Conservation (phyloP, 2,888 invertebrate species). For the Alentia gelatinosa region DNA sequence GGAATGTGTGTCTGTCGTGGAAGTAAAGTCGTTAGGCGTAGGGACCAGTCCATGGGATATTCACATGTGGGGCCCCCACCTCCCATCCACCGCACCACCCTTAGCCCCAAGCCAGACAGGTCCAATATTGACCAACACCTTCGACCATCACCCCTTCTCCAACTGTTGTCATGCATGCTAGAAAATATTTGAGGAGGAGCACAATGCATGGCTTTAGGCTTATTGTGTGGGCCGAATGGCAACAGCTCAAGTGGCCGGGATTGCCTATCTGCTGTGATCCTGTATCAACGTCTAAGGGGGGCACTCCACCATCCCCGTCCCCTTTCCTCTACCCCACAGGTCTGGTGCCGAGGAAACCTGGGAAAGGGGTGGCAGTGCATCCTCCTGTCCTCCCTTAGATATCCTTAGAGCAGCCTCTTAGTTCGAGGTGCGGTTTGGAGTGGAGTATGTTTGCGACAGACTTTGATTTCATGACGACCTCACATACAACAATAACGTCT, state of each 20-base stretch:
- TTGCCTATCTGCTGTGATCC: not conserved
- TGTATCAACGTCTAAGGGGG: not conserved
- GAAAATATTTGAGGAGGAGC: slow-evolving; percentile 3
- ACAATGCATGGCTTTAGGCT: not conserved
- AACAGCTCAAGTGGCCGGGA: slow-evolving; percentile 20
- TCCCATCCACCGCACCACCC: not conserved
- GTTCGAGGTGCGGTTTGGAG: not conserved
- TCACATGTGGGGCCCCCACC: not conserved
- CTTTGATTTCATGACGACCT: not conserved
- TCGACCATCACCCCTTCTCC: not conserved
- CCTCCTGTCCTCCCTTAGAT: not conserved
- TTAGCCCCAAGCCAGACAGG: not conserved
- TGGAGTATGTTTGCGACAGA: not conserved
- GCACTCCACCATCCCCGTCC: too few species aligned
- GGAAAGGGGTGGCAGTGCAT: not conserved
- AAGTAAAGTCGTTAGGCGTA: not conserved
- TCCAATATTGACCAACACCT: slow-evolving; percentile 10
- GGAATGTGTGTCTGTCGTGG: not conserved
- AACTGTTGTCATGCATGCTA: slow-evolving; percentile 22
- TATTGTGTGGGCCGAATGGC: not conserved
- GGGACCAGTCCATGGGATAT: not conserved
- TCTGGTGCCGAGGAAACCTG: too few species aligned
- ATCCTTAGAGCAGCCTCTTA: not conserved
- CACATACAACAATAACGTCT: not conserved
- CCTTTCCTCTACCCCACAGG: too few species aligned